Percentiles rank a stretch among this genome's conserved stretches.
These are phyloP conservation scores for Hypomecis atomaria DNA, from an alignment of 2,888 invertebrate species.

Conservation along the genomic window DNA sequence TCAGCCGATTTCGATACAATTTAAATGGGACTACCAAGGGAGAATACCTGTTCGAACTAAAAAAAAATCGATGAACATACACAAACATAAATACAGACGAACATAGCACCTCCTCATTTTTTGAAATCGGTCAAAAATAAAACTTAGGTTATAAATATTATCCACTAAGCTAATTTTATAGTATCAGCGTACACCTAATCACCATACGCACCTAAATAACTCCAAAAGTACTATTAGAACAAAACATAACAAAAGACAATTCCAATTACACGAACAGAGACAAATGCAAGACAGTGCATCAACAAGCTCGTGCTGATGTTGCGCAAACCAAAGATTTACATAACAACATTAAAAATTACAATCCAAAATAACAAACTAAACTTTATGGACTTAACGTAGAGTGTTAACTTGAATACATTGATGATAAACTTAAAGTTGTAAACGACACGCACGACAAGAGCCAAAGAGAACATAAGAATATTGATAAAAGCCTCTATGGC, in stretches of 20 bases:
- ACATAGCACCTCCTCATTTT: too few relatives aligned
- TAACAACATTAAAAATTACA: conserved; percentile 46
- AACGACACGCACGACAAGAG: conserved; percentile 32
- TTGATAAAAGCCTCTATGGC: conserved; percentile 49
- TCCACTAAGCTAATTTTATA: too few relatives aligned
- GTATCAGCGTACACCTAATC: background rate
- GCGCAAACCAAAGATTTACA: conserved; percentile 61
- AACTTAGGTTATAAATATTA: too few relatives aligned
- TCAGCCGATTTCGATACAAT: too few relatives aligned
- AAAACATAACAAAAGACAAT: conserved; percentile 45
- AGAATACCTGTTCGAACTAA: too few relatives aligned
- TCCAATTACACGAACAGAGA: conserved; percentile 53
- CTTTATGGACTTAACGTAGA: conserved; percentile 48
- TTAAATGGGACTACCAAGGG: too few relatives aligned
- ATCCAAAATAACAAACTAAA: conserved; percentile 43
- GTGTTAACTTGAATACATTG: conserved; percentile 41
- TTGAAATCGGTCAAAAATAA: too few relatives aligned
- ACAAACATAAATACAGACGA: too few relatives aligned
- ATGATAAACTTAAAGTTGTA: conserved; percentile 49
- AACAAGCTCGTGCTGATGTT: conserved; percentile 64
- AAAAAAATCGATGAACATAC: too few relatives aligned
- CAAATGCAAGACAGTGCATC: conserved; percentile 57
- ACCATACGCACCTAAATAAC: conserved; percentile 8
- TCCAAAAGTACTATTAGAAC: conserved; percentile 41
- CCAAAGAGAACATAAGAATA: conserved; percentile 32